A percentile compares a stretch with the other conserved stretches of the same genome.
These are phyloP conservation scores for Polyodon spathula DNA, from an alignment of 2,113 vertebrate species.

Conservation along the genomic window DNA sequence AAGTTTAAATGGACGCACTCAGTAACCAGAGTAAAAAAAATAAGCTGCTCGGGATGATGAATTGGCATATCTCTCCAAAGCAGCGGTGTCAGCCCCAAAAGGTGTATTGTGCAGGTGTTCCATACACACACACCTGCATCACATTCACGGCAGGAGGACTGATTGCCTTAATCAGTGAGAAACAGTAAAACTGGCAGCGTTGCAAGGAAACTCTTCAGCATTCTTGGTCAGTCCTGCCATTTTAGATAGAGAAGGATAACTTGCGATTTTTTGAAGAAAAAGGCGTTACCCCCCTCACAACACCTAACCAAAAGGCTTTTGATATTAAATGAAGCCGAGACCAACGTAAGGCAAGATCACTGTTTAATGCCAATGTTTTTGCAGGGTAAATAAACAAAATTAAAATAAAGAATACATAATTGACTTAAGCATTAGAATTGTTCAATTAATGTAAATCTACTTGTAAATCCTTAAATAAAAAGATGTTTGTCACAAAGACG, in stretches of 20 bases:
- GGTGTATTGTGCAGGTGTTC: constrained; percentile 40
- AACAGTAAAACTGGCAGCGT: background rate
- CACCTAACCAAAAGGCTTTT: too few relatives aligned
- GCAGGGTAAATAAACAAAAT: too few relatives aligned
- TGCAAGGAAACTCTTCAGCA: background rate
- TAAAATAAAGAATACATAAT: too few relatives aligned
- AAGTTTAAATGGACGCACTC: constrained; percentile 98
- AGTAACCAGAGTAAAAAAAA: constrained; percentile 98
- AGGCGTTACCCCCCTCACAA: too few relatives aligned
- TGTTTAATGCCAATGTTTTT: too few relatives aligned
- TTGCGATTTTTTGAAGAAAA: background rate
- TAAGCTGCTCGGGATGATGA: constrained; percentile 81
- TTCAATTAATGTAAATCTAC: too few relatives aligned
- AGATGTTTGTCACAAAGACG: too few relatives aligned
- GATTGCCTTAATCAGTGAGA: background rate
- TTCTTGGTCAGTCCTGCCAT: background rate
- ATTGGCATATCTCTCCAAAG: constrained; percentile 60
- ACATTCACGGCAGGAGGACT: background rate
- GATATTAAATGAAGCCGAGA: too few relatives aligned
- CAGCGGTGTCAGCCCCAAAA: constrained; percentile 37
- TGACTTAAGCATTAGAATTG: too few relatives aligned
- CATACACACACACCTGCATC: background rate
- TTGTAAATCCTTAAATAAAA: too few relatives aligned
- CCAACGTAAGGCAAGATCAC: too few relatives aligned
- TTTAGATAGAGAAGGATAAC: constrained; percentile 4